Base-by-base conservation (phyloP, 2,888 invertebrate species). In the Cephus pygmeus region DNA sequence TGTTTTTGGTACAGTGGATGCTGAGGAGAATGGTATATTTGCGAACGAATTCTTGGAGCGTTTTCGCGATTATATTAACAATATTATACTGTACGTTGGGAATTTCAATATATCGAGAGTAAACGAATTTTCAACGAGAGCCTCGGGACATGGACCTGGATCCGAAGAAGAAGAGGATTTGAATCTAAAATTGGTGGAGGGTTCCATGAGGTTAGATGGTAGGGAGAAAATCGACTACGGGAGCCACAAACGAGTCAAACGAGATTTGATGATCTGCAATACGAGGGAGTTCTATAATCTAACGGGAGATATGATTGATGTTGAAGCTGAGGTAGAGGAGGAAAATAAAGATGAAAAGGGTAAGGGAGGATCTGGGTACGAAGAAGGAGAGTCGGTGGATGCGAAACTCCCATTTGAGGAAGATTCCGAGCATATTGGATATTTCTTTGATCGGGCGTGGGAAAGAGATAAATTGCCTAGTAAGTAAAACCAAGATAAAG, bases 381-480 rank as follows among this genome's bases (percentile, higher is more conserved):
- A 77, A n/a, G 76, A 79, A 12, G 77, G 75, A 23, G 77, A 77
- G 74, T 56, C 56, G 56, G 75, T 80, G 31, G 79, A 81, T 69
- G 34, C 36, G 4, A 73, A 78, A 68, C 75, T 78, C 3, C 75
- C 73, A 11, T 36, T 79, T 2, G 79, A 88, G 68, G 85, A 86
- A 11, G 88, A 91, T 82, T 83, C 86, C n/a, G 92, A 92, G 23
- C 91, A 91, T 69, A 84, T 92, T 75, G 92, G 92, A 33, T 93
- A 93, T 84, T 93, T 93, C 83, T 91, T 90, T 75, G 92, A 92
- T 80, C 88, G 90, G 0, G 90, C 90, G 2, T 92, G 92, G 92
- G 90, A 91, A 75, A 82, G 83, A 75, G 84, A 85, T 36, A 84
- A 80, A 77, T 78, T 83, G 73, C 80, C 85, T 9, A 87, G 88